These are phyloP conservation scores for Meloidogyne chitwoodi DNA, from an alignment of 1,140 invertebrate species.

Conservation along the genomic window DNA sequence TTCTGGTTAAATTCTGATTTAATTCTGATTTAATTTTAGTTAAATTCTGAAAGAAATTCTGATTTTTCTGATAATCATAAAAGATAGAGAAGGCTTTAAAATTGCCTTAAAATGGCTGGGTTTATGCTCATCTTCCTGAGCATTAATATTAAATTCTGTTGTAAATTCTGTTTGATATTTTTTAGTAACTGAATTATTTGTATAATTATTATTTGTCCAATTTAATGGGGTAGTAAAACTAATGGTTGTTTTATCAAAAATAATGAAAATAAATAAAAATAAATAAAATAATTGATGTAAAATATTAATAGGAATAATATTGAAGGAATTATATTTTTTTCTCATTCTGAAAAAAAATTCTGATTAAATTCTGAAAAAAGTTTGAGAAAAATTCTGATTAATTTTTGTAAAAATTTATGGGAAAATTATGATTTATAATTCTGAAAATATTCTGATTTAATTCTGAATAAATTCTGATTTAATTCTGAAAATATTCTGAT, in stretches of 20 bases:
- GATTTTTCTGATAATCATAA: too few relatives aligned
- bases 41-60: too few relatives aligned
- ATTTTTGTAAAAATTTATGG: too few relatives aligned
- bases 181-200: not conserved
- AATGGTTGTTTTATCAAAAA: not conserved
- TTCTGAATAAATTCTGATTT: not conserved
- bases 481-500: not conserved
- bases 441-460: too few relatives aligned
- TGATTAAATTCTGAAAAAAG: not conserved
- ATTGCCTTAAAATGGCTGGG: slow-evolving; percentile 4
- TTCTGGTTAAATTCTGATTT: too few relatives aligned
- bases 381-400: too few relatives aligned
- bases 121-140: not conserved
- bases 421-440: not conserved
- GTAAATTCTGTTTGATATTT: not conserved
- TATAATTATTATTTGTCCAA: not conserved
- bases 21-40: too few relatives aligned
- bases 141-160: slow-evolving; percentile 7
- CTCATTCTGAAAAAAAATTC: not conserved
- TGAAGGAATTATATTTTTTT: too few relatives aligned
- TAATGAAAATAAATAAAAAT: not conserved
- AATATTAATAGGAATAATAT: not conserved
- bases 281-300: not conserved
- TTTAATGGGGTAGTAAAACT: not conserved
- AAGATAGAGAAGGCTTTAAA: too few relatives aligned